Evolutionary conservation across 2,797 vertebrate species (phyloP).

Genomic region (Phrynocephalus guinanensis): DNA sequence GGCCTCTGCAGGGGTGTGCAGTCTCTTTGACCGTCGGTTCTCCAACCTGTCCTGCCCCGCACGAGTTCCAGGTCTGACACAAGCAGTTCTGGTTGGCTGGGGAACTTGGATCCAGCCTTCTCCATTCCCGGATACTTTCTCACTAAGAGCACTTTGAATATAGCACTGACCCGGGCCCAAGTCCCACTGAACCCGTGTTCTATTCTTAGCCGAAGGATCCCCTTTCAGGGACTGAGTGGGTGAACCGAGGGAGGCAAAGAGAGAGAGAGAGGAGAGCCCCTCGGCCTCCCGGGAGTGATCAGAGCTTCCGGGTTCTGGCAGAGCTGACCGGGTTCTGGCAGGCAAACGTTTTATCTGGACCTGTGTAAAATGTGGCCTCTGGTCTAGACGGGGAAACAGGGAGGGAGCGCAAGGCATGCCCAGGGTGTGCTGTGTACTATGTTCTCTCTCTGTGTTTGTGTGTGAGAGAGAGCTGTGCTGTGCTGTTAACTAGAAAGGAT

Average conservation of each 20-base stretch:
- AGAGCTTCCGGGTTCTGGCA: background rate
- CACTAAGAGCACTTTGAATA: accelerated
- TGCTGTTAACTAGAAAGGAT: conserved; percentile 34
- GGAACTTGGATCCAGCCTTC: background rate
- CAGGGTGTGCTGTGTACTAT: background rate
- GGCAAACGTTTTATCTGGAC: accelerated
- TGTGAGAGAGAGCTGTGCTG: background rate
- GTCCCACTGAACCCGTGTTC: background rate
- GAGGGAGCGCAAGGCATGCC: conserved; percentile 51
- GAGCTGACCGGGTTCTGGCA: accelerated
- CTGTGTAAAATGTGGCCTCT: accelerated
- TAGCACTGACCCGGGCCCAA: background rate
- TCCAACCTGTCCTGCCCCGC: too few relatives aligned
- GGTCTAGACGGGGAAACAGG: conserved; percentile 8
- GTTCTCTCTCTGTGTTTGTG: too few relatives aligned
- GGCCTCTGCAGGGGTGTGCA: too few relatives aligned
- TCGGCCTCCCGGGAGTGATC: accelerated
- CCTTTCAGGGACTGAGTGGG: background rate
- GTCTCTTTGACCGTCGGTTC: too few relatives aligned
- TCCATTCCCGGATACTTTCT: too few relatives aligned
- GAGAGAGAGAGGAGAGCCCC: background rate
- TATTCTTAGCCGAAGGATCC: conserved; percentile 61
- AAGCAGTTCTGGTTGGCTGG: too few relatives aligned
- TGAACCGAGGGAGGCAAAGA: background rate
- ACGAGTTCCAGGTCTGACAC: too few relatives aligned